Conservation (phyloP, 1,140 invertebrate species). For the Bombus vancouverensis region DNA sequence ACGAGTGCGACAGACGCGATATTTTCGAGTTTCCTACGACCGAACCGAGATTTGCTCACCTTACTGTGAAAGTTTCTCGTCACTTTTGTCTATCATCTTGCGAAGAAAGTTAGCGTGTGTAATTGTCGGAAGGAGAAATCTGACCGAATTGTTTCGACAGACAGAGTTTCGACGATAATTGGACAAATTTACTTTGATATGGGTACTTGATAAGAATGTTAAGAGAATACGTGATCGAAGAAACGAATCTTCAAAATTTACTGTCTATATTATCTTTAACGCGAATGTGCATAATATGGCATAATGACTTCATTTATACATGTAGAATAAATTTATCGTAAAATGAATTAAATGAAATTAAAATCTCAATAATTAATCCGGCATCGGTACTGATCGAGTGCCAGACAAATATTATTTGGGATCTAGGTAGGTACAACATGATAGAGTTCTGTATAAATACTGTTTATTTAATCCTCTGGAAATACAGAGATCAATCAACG, state of each 20-base stretch:
- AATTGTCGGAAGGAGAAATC: background rate
- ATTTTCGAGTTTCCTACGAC: background rate
- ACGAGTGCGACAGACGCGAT: constrained; percentile 11
- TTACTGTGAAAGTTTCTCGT: background rate
- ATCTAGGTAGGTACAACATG: background rate
- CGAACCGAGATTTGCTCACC: constrained; percentile 5
- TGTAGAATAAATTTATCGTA: background rate
- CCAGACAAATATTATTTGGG: background rate
- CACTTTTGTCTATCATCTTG: background rate
- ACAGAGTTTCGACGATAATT: background rate
- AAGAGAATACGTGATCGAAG: background rate
- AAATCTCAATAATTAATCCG: background rate
- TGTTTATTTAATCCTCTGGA: background rate
- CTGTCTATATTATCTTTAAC: no score
- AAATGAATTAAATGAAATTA: background rate
- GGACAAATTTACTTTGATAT: background rate
- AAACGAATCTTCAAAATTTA: no score
- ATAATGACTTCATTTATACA: no score
- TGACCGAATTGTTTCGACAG: no score
- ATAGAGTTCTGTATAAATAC: background rate
- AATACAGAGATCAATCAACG: background rate
- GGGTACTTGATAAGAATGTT: background rate
- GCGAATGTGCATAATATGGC: no score
- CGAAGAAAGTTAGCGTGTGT: background rate
- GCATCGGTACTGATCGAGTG: background rate